These are phyloP conservation scores for Tarsius wallacei DNA, from an alignment of 2,797 vertebrate species.

Conservation along the genomic window DNA sequence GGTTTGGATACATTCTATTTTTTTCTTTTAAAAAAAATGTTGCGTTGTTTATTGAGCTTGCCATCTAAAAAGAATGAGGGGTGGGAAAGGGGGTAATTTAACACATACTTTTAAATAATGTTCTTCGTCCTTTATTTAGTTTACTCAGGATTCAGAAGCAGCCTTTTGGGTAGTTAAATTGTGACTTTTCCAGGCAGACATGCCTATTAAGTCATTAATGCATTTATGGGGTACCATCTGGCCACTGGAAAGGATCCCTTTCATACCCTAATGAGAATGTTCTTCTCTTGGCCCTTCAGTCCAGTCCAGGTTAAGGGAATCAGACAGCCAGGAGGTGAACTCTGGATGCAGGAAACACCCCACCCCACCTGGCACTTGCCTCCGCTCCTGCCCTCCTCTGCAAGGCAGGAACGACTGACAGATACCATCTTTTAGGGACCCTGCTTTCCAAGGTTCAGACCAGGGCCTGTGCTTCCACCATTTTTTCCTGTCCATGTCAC, in stretches of 20 bases:
- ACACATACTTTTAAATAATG: slow-evolving; percentile 42
- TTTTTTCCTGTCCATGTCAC: background rate
- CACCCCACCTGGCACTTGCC: background rate
- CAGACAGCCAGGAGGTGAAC: slow-evolving; percentile 46
- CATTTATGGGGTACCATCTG: slow-evolving; percentile 76
- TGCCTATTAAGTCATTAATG: slow-evolving; percentile 75
- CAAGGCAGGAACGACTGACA: background rate
- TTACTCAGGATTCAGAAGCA: slow-evolving; percentile 64
- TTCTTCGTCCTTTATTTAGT: slow-evolving; percentile 71
- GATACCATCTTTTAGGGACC: background rate
- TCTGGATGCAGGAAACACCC: background rate
- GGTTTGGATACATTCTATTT: background rate
- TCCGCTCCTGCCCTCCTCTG: background rate
- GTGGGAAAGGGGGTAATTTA: background rate
- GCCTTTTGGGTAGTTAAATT: slow-evolving; percentile 1
- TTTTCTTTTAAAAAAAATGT: slow-evolving; percentile 45
- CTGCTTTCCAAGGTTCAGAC: background rate
- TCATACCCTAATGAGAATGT: slow-evolving; percentile 68
- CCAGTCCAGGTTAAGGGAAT: slow-evolving; percentile 54
- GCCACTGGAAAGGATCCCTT: slow-evolving; percentile 75
- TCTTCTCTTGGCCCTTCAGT: slow-evolving; percentile 65
- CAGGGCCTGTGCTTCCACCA: background rate
- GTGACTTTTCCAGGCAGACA: slow-evolving; percentile 64
- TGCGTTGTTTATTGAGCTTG: slow-evolving; percentile 25
- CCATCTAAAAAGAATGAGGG: slow-evolving; percentile 14